Conservation (phyloP, 2,888 invertebrate species). For the Synanthedon tipuliformis region DNA sequence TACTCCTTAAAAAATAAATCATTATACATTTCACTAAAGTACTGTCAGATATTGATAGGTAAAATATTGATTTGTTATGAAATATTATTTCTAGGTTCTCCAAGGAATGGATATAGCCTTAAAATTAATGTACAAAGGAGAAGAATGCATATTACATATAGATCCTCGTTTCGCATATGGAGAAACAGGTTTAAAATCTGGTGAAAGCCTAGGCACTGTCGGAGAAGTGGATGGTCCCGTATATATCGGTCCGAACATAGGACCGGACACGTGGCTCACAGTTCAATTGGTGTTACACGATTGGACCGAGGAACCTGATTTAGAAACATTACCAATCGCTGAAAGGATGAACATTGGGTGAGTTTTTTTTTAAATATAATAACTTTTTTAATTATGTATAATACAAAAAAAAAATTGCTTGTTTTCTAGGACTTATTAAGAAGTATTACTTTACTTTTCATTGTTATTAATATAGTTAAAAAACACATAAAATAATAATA, state of each 20-base stretch:
- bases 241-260: conserved; percentile 70
- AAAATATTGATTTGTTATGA: too few relatives aligned
- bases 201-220: conserved; percentile 49
- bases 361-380: conserved; percentile 9
- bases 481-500: too few relatives aligned
- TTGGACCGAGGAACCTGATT: conserved; percentile 74
- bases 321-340: conserved; percentile 73
- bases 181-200: conserved; percentile 72
- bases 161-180: conserved; percentile 88
- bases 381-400: too few relatives aligned
- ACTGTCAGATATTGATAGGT: too few relatives aligned
- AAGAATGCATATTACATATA: conserved; percentile 79
- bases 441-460: too few relatives aligned
- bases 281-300: conserved; percentile 80
- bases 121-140: conserved; percentile 86
- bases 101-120: conserved; percentile 89
- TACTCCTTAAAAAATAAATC: too few relatives aligned
- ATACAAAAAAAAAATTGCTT: too few relatives aligned
- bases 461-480: too few relatives aligned
- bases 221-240: conserved; percentile 36
- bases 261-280: conserved; percentile 73
- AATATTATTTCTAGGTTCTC: conserved; percentile 47
- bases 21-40: too few relatives aligned
- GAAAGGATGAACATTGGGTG: conserved; percentile 84
- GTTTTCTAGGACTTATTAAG: too few relatives aligned